Percentiles rank a stretch among this genome's conserved stretches.
These are phyloP conservation scores for Nyctereutes procyonoides DNA, from an alignment of 2,113 vertebrate species.

Conservation along the genomic window DNA sequence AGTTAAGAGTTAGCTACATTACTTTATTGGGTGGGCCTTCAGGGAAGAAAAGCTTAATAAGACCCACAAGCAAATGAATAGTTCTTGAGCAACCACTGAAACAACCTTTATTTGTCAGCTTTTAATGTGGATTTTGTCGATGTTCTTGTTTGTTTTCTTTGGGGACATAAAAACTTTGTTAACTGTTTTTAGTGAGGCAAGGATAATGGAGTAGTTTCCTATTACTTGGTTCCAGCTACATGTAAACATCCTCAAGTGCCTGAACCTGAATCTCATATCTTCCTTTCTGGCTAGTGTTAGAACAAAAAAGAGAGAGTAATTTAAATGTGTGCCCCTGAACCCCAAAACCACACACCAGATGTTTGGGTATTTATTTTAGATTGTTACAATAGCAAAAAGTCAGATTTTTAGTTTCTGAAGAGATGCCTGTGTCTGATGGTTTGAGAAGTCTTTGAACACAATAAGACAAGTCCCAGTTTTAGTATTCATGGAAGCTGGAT, in stretches of 20 bases:
- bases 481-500: not conserved
- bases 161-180: not conserved
- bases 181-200: slow-evolving; percentile 4
- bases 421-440: not conserved
- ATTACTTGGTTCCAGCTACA: not conserved
- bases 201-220: slow-evolving; percentile 10
- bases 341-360: not conserved
- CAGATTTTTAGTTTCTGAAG: slow-evolving; percentile 36
- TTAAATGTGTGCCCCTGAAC: not conserved
- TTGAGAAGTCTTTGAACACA: not conserved
- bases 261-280: not conserved
- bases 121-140: not conserved
- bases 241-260: slow-evolving; percentile 12
- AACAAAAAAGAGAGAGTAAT: not conserved
- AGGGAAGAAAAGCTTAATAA: not conserved
- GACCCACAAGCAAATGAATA: not conserved
- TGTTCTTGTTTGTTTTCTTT: not conserved
- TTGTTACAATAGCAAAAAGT: not conserved
- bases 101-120: not conserved
- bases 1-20: not conserved
- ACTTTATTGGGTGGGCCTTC: not conserved
- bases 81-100: not conserved
- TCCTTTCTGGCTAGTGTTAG: slow-evolving; percentile 11
- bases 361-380: not conserved
- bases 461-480: not conserved